Evolutionary conservation across 2,113 vertebrate species (phyloP).

Genomic region (Corydoras sp.): DNA sequence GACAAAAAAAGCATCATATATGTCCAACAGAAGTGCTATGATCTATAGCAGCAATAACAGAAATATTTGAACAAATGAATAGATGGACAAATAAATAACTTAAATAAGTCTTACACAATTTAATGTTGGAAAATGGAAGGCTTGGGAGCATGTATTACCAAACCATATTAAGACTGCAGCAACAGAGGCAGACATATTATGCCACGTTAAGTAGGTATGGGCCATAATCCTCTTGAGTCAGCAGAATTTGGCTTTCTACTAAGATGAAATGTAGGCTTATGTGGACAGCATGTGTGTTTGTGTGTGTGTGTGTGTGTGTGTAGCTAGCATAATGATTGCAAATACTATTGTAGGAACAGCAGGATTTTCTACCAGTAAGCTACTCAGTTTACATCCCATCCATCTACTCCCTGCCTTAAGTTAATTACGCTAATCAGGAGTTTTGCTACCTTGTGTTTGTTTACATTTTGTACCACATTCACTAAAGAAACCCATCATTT

Average conservation of each 20-base stretch:
- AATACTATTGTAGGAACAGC: conserved; percentile 10
- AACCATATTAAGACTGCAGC: conserved; percentile 53
- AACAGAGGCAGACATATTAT: conserved; percentile 56
- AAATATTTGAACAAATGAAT: conserved; percentile 60
- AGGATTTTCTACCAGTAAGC: conserved; percentile 27
- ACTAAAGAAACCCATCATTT: not conserved
- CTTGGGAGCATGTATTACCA: conserved; percentile 51
- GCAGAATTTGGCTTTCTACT: conserved; percentile 45
- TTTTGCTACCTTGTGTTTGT: conserved; percentile 41
- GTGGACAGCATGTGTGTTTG: no score
- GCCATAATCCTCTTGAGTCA: conserved; percentile 50
- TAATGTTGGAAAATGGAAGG: conserved; percentile 49
- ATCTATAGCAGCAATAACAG: conserved; percentile 39
- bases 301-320: not conserved
- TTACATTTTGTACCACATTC: conserved; percentile 9
- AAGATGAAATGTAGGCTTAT: conserved; percentile 38
- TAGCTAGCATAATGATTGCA: not conserved
- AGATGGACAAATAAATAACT: conserved; percentile 61
- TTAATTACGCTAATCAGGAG: conserved; percentile 49
- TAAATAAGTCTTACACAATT: conserved; percentile 57
- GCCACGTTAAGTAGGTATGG: conserved; percentile 31
- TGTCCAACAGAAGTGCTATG: conserved; percentile 13
- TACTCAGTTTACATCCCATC: conserved; percentile 19
- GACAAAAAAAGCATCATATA: conserved; percentile 12
- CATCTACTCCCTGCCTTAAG: conserved; percentile 31